Evolutionary conservation across 2,113 vertebrate genomes (phyloP).

Genomic region (Megaceryle torquata): DNA sequence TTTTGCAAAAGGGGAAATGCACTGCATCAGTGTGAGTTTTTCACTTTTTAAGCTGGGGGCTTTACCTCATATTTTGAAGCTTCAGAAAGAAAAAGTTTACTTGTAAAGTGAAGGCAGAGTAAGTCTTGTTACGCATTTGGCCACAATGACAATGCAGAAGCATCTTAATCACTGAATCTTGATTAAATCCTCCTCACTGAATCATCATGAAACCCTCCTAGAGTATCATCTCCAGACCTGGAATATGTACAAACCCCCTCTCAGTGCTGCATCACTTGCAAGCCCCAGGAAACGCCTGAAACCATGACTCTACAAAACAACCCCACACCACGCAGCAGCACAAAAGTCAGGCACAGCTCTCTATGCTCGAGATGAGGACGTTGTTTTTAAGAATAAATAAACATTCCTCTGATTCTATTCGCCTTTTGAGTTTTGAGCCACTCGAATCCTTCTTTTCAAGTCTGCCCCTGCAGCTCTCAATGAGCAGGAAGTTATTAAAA

Average conservation of each 20-base stretch:
- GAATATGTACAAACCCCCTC: background rate
- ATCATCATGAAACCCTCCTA: background rate
- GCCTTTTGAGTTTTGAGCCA: background rate
- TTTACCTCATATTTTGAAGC: background rate
- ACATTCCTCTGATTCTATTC: background rate
- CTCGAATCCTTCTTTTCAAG: background rate
- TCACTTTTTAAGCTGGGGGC: background rate
- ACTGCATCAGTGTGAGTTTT: background rate
- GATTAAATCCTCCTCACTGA: constrained; percentile 2
- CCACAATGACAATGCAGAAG: background rate
- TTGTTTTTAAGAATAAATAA: background rate
- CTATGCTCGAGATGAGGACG: rapidly evolving
- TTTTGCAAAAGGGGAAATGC: background rate
- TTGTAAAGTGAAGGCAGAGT: background rate
- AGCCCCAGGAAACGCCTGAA: background rate
- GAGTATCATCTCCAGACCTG: background rate
- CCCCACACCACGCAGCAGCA: rapidly evolving
- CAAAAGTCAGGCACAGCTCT: background rate
- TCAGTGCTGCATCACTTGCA: background rate
- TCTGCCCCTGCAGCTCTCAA: background rate
- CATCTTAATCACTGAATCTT: background rate
- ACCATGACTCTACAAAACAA: background rate
- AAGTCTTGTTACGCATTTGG: background rate
- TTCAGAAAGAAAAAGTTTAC: background rate
- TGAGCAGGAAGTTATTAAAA: background rate